phyloP scores from a whole-genome alignment of 2,888 invertebrate genomes.

The Luffia ferchaultella region DNA sequence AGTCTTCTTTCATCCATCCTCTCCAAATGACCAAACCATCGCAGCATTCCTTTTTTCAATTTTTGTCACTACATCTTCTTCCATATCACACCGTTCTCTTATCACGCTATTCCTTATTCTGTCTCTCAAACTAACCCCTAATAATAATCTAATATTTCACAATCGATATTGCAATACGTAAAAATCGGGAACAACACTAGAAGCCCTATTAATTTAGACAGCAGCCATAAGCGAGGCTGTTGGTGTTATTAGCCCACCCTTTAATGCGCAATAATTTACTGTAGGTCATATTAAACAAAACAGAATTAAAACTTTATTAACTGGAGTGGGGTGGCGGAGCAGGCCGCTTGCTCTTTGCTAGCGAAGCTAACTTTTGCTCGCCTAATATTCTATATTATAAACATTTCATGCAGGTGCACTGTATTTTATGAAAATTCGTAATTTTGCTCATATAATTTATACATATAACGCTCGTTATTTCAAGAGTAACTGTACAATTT shows the following conservation, averaged over 20 bases:
- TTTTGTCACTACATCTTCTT: no score
- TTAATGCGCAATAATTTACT: constrained; percentile 62
- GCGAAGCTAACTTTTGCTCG: not conserved
- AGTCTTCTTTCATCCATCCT: no score
- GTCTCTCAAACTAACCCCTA: no score
- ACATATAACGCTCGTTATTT: no score
- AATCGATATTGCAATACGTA: not conserved
- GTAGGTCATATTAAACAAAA: constrained; percentile 60
- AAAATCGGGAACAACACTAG: constrained; percentile 26
- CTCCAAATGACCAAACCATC: no score
- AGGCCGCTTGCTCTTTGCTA: constrained; percentile 1
- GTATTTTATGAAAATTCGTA: no score
- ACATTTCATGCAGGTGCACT: not conserved
- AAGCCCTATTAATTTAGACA: constrained; percentile 52
- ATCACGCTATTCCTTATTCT: no score
- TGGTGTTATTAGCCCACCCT: constrained; percentile 58
- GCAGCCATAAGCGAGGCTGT: constrained; percentile 53
- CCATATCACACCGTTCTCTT: no score
- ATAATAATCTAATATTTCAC: no score
- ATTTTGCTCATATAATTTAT: no score
- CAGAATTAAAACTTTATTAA: constrained; percentile 55
- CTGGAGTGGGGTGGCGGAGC: constrained; percentile 18
- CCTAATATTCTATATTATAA: not conserved
- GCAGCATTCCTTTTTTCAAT: no score
- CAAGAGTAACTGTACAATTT: no score